Evolutionary conservation across 2,888 invertebrate genomes (phyloP), one percentile per base, ranked within the genome.

Genomic region (Pristionchus mayeri): DNA sequence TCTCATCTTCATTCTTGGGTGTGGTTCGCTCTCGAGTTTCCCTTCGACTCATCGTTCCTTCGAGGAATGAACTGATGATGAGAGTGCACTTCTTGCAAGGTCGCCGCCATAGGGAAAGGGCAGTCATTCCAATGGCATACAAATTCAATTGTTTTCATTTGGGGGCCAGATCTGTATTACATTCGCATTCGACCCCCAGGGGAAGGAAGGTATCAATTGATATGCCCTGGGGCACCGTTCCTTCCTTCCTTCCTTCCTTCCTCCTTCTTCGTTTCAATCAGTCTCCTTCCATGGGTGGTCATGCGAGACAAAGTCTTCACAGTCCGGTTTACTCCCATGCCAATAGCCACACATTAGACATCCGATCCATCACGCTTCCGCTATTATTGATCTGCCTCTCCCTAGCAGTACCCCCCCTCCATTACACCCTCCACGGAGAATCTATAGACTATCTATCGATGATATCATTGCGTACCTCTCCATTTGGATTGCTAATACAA

Each of bases 81-180:
- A 50, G 50, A 67, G 16, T 79, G 13, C 67, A 48, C 67, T 80
- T 63, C 63, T 78, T 81, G 27, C 50, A 57, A 37, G 67, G 80
- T 60, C 78, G 83, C n/a, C n/a, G n/a, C 54, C 78, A 54, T 83
- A 85, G 82, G 85, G 84, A 85, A 85, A 85, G 85, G 82, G 82
- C 85, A 86, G 80, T 85, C 81, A 83, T 83, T 86, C 84, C 63
- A 54, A 76, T 52, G 44, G 76, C 44, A 76, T 34, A 48, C n/a
- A 7, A 3, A 71, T 27, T 27, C 50, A 16, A 76, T 50, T 50
- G 48, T 76, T 50, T 44, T 76, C 48, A 76, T 76, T 50, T 50
- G 44, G 48, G 48, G 44, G 44, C 44, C 76, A 76, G 48, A 44
- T n/a, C 48, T 44, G 27, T 9, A 27, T 13, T 21, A n/a, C 16